A percentile compares a stretch with the other conserved stretches of the same genome.
These are phyloP conservation scores for Lapara coniferarum DNA, from an alignment of 2,888 invertebrate genomes.

Conservation along the genomic window DNA sequence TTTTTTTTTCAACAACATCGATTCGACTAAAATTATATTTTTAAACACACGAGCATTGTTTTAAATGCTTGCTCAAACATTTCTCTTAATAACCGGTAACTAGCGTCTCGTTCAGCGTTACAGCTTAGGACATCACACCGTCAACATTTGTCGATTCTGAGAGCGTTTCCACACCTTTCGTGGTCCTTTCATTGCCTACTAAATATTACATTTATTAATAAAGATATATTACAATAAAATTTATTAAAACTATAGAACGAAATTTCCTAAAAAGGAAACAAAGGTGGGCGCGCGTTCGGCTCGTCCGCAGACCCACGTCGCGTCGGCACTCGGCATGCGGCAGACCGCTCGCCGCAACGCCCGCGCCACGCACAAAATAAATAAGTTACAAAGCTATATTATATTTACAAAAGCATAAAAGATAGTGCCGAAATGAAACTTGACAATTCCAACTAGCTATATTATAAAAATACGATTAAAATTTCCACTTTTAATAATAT, in stretches of 20 bases:
- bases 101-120: constrained; percentile 60
- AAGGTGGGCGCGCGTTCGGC: constrained; percentile 44
- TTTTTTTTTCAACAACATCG: constrained; percentile 81
- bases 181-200: constrained; percentile 79
- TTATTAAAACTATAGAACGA: constrained; percentile 80
- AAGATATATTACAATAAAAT: constrained; percentile 81
- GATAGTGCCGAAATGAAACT: constrained; percentile 71
- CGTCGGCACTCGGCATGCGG: constrained; percentile 24
- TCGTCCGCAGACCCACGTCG: constrained; percentile 36
- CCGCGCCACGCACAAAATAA: constrained; percentile 64
- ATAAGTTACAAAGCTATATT: constrained; percentile 75
- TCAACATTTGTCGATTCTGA: constrained; percentile 76
- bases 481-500: constrained; percentile 63
- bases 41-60: constrained; percentile 72
- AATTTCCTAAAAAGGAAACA: constrained; percentile 77
- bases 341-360: constrained; percentile 33
- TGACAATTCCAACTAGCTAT: constrained; percentile 78
- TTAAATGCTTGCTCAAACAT: constrained; percentile 82
- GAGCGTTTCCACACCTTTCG: constrained; percentile 73
- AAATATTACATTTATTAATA: constrained; percentile 64
- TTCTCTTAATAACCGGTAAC: constrained; percentile 76
- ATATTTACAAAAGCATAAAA: constrained; percentile 82
- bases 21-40: constrained; percentile 79
- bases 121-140: constrained; percentile 56
- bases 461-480: constrained; percentile 72